Evolutionary conservation across 92 coral and sea anemone genomes (phyloP).

Genomic region (Paramuricea clavata): DNA sequence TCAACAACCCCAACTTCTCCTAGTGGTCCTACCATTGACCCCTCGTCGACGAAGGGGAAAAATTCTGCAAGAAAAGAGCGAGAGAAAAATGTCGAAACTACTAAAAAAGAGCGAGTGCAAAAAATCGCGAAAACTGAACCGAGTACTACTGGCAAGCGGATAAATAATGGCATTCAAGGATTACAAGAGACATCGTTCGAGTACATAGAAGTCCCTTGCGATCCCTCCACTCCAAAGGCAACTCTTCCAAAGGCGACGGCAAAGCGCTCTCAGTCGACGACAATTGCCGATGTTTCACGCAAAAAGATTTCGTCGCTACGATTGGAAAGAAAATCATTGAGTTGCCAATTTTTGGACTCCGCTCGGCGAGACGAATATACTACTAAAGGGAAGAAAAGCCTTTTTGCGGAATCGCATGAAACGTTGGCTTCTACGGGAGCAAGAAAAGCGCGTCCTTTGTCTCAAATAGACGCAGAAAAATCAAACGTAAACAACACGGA

Average conservation of each 20-base stretch:
- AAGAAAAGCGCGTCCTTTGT: neutral
- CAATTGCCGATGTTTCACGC: neutral
- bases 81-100: neutral
- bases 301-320: slow-evolving; percentile 1
- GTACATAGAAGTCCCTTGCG: slow-evolving; percentile 13
- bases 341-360: slow-evolving; percentile 38
- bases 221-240: neutral
- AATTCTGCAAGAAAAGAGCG: neutral
- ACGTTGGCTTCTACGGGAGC: neutral
- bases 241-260: neutral
- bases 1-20: neutral
- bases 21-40: neutral
- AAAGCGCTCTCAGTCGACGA: slow-evolving; percentile 4
- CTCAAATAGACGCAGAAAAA: neutral
- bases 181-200: slow-evolving; percentile 42
- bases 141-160: neutral
- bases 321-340: slow-evolving; percentile 39
- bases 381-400: neutral
- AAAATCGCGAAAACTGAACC: neutral
- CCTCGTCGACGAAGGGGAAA: neutral
- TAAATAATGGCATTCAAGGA: slow-evolving; percentile 2
- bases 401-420: neutral
- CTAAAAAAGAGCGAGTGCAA: neutral
- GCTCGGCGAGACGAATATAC: neutral
- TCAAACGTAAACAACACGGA: neutral